Conservation (phyloP, 2,797 vertebrate species). For the Pipistrellus pipistrellus region DNA sequence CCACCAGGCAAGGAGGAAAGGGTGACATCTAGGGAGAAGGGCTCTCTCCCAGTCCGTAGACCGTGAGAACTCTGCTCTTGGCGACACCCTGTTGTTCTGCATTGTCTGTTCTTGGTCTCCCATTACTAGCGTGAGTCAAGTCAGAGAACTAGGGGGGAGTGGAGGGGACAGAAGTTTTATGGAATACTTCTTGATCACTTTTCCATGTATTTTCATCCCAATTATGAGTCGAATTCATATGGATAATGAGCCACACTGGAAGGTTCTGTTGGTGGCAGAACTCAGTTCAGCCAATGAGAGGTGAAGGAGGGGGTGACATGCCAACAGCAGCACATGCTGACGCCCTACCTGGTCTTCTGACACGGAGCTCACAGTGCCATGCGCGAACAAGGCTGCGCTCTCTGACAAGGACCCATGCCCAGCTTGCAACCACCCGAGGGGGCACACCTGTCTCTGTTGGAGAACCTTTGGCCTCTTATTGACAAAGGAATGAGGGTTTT, state of each 20-base stretch:
- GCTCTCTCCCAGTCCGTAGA: background rate
- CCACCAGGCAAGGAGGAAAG: background rate
- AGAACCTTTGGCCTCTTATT: background rate
- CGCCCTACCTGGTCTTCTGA: background rate
- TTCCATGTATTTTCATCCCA: background rate
- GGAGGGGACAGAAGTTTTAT: rapidly evolving
- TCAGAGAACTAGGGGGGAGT: background rate
- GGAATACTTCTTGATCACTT: background rate
- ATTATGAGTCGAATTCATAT: too few species aligned
- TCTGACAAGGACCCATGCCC: background rate
- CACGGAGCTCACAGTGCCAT: background rate
- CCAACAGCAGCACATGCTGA: rapidly evolving
- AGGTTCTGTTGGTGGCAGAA: background rate
- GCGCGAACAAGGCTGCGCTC: rapidly evolving
- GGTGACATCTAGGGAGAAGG: background rate
- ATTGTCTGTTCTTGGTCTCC: background rate
- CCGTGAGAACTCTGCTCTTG: background rate
- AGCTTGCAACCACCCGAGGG: too few species aligned
- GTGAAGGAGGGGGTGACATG: background rate
- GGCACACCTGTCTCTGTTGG: background rate
- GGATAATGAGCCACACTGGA: background rate
- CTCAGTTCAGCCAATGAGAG: background rate
- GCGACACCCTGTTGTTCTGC: background rate
- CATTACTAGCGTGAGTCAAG: background rate
- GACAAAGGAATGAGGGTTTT: background rate